A percentile compares a stretch with the other conserved stretches of the same genome.
Evolutionary conservation across 2,888 invertebrate genomes (phyloP).

Genomic region (Watsonalla cultraria): DNA sequence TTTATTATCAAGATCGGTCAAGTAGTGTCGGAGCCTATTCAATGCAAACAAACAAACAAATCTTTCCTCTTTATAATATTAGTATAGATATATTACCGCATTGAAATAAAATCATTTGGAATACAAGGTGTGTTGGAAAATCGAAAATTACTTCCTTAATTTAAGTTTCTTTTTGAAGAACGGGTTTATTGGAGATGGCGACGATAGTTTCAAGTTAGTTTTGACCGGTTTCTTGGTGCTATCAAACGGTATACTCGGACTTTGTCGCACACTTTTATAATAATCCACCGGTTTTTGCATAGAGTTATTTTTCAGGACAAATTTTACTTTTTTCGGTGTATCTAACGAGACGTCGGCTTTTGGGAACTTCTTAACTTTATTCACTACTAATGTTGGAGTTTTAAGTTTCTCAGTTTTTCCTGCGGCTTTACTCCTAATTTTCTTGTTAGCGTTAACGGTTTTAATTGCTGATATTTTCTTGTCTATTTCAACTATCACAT

Average conservation of each 20-base stretch:
- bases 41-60: no score
- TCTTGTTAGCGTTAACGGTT: conserved; percentile 4
- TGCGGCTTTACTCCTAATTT: conserved; percentile 4
- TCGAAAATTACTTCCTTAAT: conserved; percentile 10
- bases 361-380: conserved; percentile 49
- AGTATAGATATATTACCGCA: no score
- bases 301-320: conserved; percentile 83
- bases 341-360: conserved; percentile 31
- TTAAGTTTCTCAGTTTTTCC: conserved; percentile 1
- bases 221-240: conserved; percentile 82
- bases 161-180: conserved; percentile 81
- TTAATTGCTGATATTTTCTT: not conserved
- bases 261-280: conserved; percentile 82
- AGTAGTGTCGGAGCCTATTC: no score
- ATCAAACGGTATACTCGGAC: conserved; percentile 88
- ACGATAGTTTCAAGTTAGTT: conserved; percentile 84
- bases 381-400: conserved; percentile 27
- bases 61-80: no score
- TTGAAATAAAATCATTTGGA: no score
- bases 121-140: no score
- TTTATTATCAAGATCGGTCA: no score
- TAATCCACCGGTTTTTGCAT: conserved; percentile 87
- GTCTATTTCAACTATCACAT: not conserved
- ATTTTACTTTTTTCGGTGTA: conserved; percentile 84
- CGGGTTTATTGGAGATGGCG: conserved; percentile 87